A percentile compares a stretch with the other conserved stretches of the same genome.
Conservation (phyloP, 2,888 invertebrate species). For the Drosophila nr. fundita region DNA sequence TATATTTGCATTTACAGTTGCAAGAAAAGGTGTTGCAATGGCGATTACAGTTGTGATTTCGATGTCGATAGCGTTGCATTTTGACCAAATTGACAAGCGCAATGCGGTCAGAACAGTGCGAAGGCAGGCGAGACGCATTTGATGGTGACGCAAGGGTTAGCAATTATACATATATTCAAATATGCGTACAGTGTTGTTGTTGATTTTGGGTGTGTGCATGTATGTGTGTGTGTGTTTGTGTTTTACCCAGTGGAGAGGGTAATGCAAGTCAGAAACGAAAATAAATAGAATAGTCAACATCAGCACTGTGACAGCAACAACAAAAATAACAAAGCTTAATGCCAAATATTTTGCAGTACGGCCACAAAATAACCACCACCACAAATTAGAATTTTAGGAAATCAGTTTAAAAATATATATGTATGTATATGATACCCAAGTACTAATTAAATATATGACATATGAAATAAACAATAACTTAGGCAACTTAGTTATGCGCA, state of each 20-base stretch:
- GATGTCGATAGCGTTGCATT: conserved; percentile 37
- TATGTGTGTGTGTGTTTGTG: conserved; percentile 4
- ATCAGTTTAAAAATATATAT: conserved; percentile 14
- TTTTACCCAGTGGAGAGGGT: conserved; percentile 11
- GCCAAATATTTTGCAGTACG: conserved; percentile 21
- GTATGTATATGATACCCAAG: conserved; percentile 26
- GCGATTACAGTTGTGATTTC: conserved; percentile 25
- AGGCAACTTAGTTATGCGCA: conserved; percentile 10
- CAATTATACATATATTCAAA: conserved; percentile 26
- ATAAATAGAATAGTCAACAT: conserved; percentile 47
- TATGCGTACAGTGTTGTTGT: conserved; percentile 2
- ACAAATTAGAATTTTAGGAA: background rate
- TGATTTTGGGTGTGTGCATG: conserved; percentile 6
- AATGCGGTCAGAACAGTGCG: conserved; percentile 29
- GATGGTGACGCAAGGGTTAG: conserved; percentile 32
- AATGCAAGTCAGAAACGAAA: conserved; percentile 53
- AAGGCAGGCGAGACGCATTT: conserved; percentile 25
- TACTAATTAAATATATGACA: conserved; percentile 16
- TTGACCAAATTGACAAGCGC: conserved; percentile 29
- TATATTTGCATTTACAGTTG: conserved; percentile 35
- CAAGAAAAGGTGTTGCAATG: conserved; percentile 32
- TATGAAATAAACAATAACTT: conserved; percentile 21
- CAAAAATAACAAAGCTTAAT: conserved; percentile 9
- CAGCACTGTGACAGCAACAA: conserved; percentile 23
- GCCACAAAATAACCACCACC: conserved; percentile 26